Percentiles rank a stretch among this genome's conserved stretches.
These are phyloP conservation scores for Pachydiplax longipennis DNA, from an alignment of 2,888 invertebrate species.

Conservation along the genomic window DNA sequence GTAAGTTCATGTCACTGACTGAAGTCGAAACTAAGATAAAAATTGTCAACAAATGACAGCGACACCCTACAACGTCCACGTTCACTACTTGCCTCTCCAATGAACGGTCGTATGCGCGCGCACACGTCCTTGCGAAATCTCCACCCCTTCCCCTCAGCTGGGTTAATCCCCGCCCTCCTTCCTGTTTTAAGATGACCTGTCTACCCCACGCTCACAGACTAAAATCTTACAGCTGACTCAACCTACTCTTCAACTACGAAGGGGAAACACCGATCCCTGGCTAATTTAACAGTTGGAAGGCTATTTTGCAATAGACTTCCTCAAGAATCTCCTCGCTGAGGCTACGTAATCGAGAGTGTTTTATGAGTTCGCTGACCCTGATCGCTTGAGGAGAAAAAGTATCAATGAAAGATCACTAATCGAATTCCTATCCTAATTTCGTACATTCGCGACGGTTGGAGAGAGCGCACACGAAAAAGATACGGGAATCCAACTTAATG, in stretches of 20 bases:
- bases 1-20: neutral
- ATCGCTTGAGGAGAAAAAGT: neutral
- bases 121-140: conserved; percentile 20
- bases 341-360: too few species aligned
- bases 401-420: neutral
- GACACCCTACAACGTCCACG: neutral
- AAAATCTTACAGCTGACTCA: neutral
- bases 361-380: neutral
- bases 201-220: neutral
- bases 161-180: neutral
- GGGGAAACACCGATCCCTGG: neutral
- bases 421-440: too few species aligned
- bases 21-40: neutral
- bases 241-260: neutral
- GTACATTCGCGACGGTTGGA: too few species aligned
- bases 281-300: neutral
- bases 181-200: neutral
- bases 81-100: neutral
- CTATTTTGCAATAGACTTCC: neutral
- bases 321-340: neutral
- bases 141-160: neutral
- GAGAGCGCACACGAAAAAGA: too few species aligned
- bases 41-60: neutral
- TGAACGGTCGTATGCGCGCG: neutral
- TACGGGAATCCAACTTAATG: too few species aligned